Evolutionary conservation across 1,140 invertebrate species (phyloP), one percentile per base, ranked within the genome.

Genomic region (Xylocopa sonorina): DNA sequence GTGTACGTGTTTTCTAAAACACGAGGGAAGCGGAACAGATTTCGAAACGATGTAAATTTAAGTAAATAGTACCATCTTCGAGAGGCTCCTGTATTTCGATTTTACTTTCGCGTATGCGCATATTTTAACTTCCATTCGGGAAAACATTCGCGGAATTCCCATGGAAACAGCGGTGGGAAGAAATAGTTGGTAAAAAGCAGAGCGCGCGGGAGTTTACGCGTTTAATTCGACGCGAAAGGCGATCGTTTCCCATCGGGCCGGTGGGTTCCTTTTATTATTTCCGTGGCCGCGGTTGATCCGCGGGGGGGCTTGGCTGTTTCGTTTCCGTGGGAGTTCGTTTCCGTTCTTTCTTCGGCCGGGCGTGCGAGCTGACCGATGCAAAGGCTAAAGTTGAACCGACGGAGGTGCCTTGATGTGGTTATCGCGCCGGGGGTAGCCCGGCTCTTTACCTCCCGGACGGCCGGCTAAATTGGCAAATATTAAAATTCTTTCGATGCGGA

Each of bases 401-500:
- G 84, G 80, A 83, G 81, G 78, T 58, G 84, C 86, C 86, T 87
- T 87, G 86, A 87, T 87, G 86, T 87, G 86, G 86, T 87, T 87
- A 87, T 87, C 80, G 82, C 75, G 72, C 77, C 57, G 81, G 71
- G 76, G 83, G 75, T 86, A 75, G 72, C 43, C 43, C 60, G 71
- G 60, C 83, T 86, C 87, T 88, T 87, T 86, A 84, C 86, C 86
- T 87, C 82, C 74, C 81, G 72, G 82, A 79, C 82, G 82, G n/a
- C 55, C 66, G 68, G 83, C 77, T 88, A 88, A 88, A 88, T 88
- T 88, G 87, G 87, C 86, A 88, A 88, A 88, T 88, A 88, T 88
- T 88, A 88, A 88, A 88, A 88, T 88, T 88, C 87, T 88, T 88
- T 85, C 87, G 85, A 87, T 87, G 85, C 81, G 85, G 85, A 87